Conservation (phyloP, 2,113 vertebrate genomes). For the Myxocyprinus asiaticus region DNA sequence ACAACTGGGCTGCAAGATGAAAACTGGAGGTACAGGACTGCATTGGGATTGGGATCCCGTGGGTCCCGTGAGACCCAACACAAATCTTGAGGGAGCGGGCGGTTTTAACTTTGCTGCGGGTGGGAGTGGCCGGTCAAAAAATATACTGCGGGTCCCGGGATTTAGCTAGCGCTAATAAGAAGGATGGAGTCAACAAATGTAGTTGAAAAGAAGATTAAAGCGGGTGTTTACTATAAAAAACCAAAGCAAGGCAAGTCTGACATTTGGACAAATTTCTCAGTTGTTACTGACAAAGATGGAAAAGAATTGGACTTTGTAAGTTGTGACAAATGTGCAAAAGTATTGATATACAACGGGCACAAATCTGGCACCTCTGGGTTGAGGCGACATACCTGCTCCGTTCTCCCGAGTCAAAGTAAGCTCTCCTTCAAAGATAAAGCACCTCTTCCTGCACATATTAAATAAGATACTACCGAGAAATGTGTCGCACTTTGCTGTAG, state of each 20-base stretch:
- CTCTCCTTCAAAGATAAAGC: too few relatives aligned
- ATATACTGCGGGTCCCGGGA: not conserved
- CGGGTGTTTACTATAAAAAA: not conserved
- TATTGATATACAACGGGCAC: not conserved
- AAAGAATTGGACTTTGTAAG: not conserved
- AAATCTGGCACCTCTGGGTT: too few relatives aligned
- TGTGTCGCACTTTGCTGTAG: not conserved
- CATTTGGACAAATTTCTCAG: not conserved
- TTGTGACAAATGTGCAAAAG: not conserved
- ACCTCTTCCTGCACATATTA: too few relatives aligned
- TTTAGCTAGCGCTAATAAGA: not conserved
- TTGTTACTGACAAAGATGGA: not conserved
- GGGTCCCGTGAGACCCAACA: not conserved
- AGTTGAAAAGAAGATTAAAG: not conserved
- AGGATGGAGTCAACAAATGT: not conserved
- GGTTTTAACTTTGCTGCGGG: not conserved
- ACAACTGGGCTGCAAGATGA: too few relatives aligned
- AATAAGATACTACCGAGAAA: too few relatives aligned
- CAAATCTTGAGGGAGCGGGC: not conserved
- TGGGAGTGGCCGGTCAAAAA: not conserved
- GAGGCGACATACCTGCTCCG: too few relatives aligned
- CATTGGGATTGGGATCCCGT: not conserved
- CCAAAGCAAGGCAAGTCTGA: constrained; percentile 15
- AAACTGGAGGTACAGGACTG: too few relatives aligned
- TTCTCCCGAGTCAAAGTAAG: too few relatives aligned